These are phyloP conservation scores for Micromussa lordhowensis DNA, from an alignment of 92 coral and sea anemone genomes.

Conservation along the genomic window DNA sequence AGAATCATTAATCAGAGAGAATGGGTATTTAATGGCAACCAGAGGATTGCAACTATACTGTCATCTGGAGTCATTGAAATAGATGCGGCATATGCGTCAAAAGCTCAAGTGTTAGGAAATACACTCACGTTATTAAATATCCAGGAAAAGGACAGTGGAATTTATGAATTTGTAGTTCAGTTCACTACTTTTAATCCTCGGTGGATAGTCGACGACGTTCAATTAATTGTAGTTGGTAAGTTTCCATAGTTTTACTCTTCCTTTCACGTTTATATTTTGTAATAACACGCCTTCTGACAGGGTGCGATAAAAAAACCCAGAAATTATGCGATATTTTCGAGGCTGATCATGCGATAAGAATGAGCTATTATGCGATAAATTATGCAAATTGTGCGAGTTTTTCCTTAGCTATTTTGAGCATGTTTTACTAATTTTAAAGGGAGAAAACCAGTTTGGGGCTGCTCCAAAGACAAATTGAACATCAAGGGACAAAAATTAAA, in stretches of 20 bases:
- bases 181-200: background rate
- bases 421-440: no score
- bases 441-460: no score
- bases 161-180: background rate
- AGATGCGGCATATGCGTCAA: background rate
- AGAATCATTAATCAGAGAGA: background rate
- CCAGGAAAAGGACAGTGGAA: background rate
- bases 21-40: background rate
- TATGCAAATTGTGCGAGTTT: no score
- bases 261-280: no score
- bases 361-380: no score
- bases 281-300: no score
- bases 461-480: no score
- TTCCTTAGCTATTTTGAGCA: no score
- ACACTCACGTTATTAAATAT: constrained; percentile 4
- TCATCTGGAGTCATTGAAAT: background rate
- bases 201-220: background rate
- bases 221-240: constrained; percentile 12
- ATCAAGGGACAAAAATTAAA: no score
- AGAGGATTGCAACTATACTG: background rate
- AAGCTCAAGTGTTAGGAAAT: background rate
- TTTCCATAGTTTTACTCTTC: background rate
- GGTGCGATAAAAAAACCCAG: no score
- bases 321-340: no score
- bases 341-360: no score